Evolutionary conservation across 2,113 vertebrate species (phyloP), one percentile per base, ranked within the genome.

Genomic region (Cephalophus harveyi): DNA sequence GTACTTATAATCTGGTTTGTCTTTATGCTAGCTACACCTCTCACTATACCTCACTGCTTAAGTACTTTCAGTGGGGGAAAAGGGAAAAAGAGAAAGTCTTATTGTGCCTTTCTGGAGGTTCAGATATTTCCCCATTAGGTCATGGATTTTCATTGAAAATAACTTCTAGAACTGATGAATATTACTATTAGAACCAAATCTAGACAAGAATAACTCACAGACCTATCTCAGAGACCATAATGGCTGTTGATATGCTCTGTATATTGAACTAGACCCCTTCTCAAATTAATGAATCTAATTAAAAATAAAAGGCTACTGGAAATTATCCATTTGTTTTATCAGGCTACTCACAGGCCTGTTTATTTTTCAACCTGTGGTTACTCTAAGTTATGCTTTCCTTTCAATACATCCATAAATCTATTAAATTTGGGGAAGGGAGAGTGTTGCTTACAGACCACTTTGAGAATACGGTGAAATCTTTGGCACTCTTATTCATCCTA

Each of bases 231-330:
- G 74, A 87, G 82, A 50, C 62, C 55, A 64, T 0, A 87, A 62
- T 11, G 92, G 33, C 55, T 94, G 23, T 33, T 62, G 36, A 79
- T 8, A 85, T 57, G 43, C 54, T 96, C 40, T 84, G n/a, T 64
- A 52, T 17, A 33, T 74, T 28, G 33, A 87, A 74, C 16, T 33
- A 79, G 87, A 94, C 17, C n/a, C 62, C 17, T 88, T 87, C 23
- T 88, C 82, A 89, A 91, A 74, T 50, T 91, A 96, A 93, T 83
- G 5, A 95, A 90, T 57, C 27, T 82, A 81, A 91, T 89, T 86
- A 86, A 93, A 93, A 95, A 82, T 64, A 93, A 97, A 90, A 91
- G 64, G 59, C 19, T 85, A 87, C 3, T 87, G 28, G n/a, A 91
- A 87, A 67, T 91, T 54, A 55, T 28, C 27, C 55, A 60, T 90